These are phyloP conservation scores for Drosophila cardini DNA, from an alignment of 1,140 invertebrate genomes.

Conservation along the genomic window DNA sequence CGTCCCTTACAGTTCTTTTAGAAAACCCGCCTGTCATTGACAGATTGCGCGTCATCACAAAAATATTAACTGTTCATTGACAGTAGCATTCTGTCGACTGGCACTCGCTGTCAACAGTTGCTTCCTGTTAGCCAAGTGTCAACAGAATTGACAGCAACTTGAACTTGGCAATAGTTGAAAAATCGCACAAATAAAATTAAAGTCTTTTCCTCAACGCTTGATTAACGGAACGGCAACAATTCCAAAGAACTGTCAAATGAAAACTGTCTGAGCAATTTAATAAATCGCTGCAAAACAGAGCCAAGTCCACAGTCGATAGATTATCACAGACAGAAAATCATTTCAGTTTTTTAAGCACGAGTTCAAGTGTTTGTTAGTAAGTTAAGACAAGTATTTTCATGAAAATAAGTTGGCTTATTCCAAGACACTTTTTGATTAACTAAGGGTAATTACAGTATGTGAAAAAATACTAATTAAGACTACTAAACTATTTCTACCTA, in stretches of 20 bases:
- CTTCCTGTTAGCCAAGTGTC: constrained; percentile 25
- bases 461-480: too few species aligned
- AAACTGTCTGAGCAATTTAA: constrained; percentile 51
- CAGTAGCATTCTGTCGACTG: constrained; percentile 42
- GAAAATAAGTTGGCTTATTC: too few species aligned
- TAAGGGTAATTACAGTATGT: too few species aligned
- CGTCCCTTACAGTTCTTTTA: background rate
- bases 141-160: constrained; percentile 10
- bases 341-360: too few species aligned
- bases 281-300: constrained; percentile 24
- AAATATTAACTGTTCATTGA: constrained; percentile 80
- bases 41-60: constrained; percentile 74
- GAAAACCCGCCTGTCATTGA: constrained; percentile 62
- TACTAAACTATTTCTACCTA: too few species aligned
- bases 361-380: too few species aligned
- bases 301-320: background rate
- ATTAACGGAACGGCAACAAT: constrained; percentile 41
- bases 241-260: constrained; percentile 23
- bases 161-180: constrained; percentile 49
- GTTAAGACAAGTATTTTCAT: too few species aligned
- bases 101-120: constrained; percentile 54
- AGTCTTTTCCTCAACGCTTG: constrained; percentile 29
- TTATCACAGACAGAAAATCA: too few species aligned
- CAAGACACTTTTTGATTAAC: too few species aligned
- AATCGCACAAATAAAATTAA: constrained; percentile 63